Evolutionary conservation across 2,888 invertebrate species (phyloP), one percentile per base, ranked within the genome.

Genomic region (Anticlea derivata): DNA sequence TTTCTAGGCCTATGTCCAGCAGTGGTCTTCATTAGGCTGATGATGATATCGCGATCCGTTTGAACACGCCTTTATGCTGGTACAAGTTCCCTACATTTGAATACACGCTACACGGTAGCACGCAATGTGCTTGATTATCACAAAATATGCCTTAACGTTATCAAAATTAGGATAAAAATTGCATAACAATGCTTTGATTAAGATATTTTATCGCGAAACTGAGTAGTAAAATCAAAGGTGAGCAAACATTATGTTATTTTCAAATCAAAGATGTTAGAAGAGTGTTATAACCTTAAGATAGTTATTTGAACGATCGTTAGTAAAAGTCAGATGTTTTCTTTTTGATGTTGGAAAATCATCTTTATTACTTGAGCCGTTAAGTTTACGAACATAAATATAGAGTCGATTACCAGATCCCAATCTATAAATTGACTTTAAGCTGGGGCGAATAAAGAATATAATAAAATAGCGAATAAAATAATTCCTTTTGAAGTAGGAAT

Each of bases 41-140:
- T n/a, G n/a, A n/a, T n/a, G n/a, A n/a, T n/a, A n/a, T n/a, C n/a
- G n/a, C n/a, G n/a, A n/a, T n/a, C n/a, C n/a, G n/a, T n/a, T 35
- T 43, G 47, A 47, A 47, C 41, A 52, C 41, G 40, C 4, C 17
- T 50, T 26, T 17, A 40, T 54, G 20, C 26, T 49, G 23, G 27
- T 24, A 22, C 31, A 12, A 47, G 45, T 52, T 50, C 52, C 51
- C 49, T 55, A 43, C 22, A 50, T 58, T 55, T 52, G 43, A 45
- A 40, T 40, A 55, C 61, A 60, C 57, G 58, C 55, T 10, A 61
- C 59, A 58, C 56, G 30, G 22, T 50, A 40, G 34, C 60, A 61
- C 60, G 61, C 61, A 29, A 57, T 31, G 5, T 44, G 33, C 2
- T 2, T 26, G 13, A 3, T n/a, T 22, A n/a, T 31, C 11, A 33